Conservation (phyloP, 2,797 vertebrate species). For the Megaceryle alcyon region DNA sequence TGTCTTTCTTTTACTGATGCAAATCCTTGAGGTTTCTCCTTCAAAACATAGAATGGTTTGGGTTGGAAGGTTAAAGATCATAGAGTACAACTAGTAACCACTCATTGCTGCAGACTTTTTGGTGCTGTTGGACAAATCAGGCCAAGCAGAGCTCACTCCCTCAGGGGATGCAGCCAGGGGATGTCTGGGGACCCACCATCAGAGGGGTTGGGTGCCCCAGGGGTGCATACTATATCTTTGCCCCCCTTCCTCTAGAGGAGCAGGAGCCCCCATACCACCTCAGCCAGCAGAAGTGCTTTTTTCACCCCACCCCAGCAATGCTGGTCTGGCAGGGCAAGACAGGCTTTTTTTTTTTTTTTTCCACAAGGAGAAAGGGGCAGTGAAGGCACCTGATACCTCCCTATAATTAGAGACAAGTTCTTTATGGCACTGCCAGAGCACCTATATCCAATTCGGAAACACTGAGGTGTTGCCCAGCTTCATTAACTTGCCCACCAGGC, state of each 20-base stretch:
- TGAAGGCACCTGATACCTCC: conserved; percentile 3
- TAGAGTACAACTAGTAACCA: background rate
- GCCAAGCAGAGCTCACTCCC: background rate
- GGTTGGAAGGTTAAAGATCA: too few relatives aligned
- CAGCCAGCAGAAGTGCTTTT: background rate
- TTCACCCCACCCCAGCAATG: background rate
- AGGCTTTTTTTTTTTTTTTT: background rate
- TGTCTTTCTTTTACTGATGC: background rate
- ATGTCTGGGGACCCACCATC: background rate
- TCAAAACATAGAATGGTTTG: background rate
- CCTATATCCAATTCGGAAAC: conserved; percentile 4
- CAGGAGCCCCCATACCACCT: background rate
- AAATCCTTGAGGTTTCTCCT: background rate
- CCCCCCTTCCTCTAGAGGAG: background rate
- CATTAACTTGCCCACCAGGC: conserved; percentile 16
- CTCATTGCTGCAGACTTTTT: background rate
- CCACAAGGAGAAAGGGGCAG: conserved; percentile 33
- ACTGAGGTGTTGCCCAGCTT: background rate
- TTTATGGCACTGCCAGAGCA: background rate
- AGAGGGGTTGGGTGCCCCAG: background rate
- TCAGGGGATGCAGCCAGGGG: background rate
- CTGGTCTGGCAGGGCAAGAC: background rate
- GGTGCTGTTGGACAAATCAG: background rate
- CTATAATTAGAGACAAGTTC: conserved; percentile 36
- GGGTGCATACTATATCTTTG: background rate